Evolutionary conservation across 2,888 invertebrate species (phyloP), one percentile per base, ranked within the genome.

Genomic region (Thalpophila matura): DNA sequence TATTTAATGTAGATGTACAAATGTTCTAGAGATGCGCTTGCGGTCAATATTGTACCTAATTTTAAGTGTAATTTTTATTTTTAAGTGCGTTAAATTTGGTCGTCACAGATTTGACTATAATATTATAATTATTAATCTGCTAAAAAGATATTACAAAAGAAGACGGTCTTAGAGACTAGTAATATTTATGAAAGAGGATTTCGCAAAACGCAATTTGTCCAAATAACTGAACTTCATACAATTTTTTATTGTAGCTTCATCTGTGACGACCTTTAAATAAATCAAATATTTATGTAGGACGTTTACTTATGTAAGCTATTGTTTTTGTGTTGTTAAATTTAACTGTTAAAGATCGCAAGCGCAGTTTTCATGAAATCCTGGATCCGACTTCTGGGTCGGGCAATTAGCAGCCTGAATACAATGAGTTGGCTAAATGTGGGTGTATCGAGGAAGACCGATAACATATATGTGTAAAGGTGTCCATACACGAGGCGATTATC

Each of bases 261-360:
- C 57, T 67, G 10, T 46, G 33, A 47, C 16, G 2, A 1, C 22
- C 33, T 49, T 1, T 2, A 50, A 9, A n/a, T 12, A 42, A 62
- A 43, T 43, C 5, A 45, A 45, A 82, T 86, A 83, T 86, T 86
- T 83, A 83, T 64, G 80, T 83, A 79, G 64, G 51, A 66, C 68
- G n/a, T n/a, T 79, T 80, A 83, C 76, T 16, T 65, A 58, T 3
- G 76, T 80, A 81, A 73, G 73, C 60, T 54, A 77, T 78, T 81
- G 73, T 82, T 82, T 79, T 81, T 46, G 60, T 53, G 43, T 66
- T 65, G 60, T 73, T 75, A 49, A 26, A 38, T 55, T 54, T 60
- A 55, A 29, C 22, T n/a, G 26, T 71, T 38, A 53, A 18, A 3
- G 65, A 31, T 67, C 26, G 47, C 42, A 29, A n/a, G 65, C 54